These are phyloP conservation scores for Clusia tigrina DNA, from an alignment of 2,888 invertebrate species.

Conservation along the genomic window DNA sequence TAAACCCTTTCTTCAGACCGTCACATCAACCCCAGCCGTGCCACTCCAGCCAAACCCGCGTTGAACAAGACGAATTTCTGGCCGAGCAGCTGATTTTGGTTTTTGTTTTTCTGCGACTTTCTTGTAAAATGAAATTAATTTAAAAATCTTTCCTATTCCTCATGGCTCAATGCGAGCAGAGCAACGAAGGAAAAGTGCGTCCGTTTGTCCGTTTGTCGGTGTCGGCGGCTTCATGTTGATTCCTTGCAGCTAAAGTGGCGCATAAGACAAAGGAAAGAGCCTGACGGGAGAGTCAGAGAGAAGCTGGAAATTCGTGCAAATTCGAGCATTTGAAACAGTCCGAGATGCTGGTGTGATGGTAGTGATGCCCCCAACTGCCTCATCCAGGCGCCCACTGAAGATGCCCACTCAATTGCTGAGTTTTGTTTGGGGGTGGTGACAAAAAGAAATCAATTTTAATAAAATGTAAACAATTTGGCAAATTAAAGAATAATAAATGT, in stretches of 20 bases:
- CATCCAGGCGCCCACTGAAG: constrained; percentile 11
- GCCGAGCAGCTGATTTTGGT: constrained; percentile 1
- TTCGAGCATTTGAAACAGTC: no score
- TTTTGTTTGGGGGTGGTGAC: not conserved
- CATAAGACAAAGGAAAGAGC: constrained; percentile 2
- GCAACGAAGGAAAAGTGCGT: not conserved
- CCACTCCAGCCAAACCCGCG: constrained; percentile 13
- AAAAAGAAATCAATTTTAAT: constrained; percentile 56
- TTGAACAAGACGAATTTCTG: constrained; percentile 53
- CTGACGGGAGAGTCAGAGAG: no score
- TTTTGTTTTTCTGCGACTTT: constrained; percentile 19
- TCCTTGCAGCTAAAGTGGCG: constrained; percentile 3
- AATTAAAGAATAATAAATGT: constrained; percentile 62
- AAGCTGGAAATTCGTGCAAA: not conserved
- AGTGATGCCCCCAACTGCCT: no score
- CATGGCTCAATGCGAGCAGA: no score
- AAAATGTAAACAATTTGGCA: constrained; percentile 62
- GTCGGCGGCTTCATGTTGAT: not conserved
- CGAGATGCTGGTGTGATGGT: no score
- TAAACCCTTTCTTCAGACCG: constrained; percentile 48
- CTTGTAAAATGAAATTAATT: constrained; percentile 55
- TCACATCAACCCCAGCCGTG: constrained; percentile 3
- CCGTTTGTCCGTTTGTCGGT: constrained; percentile 10
- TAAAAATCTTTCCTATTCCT: constrained; percentile 51
- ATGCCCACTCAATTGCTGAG: not conserved